A percentile compares a stretch with the other conserved stretches of the same genome.
Conservation (phyloP, 2,113 vertebrate species). For the Gopherus evgoodei region DNA sequence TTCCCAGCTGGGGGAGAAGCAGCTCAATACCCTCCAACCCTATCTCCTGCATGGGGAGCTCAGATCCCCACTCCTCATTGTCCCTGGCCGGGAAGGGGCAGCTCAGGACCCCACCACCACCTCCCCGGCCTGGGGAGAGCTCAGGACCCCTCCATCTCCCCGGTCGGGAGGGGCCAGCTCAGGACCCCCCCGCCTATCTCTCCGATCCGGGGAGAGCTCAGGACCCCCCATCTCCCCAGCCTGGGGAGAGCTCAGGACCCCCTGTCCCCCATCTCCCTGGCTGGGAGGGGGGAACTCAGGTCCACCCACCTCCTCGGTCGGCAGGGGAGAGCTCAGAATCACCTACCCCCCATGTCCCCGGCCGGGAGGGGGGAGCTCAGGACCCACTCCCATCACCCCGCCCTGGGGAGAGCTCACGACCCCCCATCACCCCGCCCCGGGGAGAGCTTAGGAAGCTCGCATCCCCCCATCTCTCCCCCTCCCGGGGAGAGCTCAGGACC, state of each 20-base stretch:
- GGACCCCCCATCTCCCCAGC: no score
- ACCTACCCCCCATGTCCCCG: background rate
- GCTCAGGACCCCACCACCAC: background rate
- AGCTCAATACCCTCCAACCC: no score
- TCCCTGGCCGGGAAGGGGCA: rapidly evolving
- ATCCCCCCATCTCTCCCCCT: no score
- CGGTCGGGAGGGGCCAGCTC: rapidly evolving
- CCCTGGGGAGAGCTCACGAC: no score
- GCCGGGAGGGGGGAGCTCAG: no score
- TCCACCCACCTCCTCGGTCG: no score
- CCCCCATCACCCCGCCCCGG: background rate
- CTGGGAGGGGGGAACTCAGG: background rate
- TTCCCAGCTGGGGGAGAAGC: no score
- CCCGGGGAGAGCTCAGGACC: no score
- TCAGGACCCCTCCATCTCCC: background rate
- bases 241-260: background rate
- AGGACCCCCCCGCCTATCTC: background rate
- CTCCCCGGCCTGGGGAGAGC: background rate
- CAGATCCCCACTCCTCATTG: background rate
- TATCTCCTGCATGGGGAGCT: rapidly evolving
- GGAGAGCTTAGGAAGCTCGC: background rate
- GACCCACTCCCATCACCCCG: no score
- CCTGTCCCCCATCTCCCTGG: no score
- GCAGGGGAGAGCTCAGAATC: rapidly evolving
- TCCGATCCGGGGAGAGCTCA: background rate